Percentiles rank a stretch among this genome's conserved stretches.
Evolutionary conservation across 2,113 vertebrate species (phyloP).

Genomic region (Terrapene triunguis): DNA sequence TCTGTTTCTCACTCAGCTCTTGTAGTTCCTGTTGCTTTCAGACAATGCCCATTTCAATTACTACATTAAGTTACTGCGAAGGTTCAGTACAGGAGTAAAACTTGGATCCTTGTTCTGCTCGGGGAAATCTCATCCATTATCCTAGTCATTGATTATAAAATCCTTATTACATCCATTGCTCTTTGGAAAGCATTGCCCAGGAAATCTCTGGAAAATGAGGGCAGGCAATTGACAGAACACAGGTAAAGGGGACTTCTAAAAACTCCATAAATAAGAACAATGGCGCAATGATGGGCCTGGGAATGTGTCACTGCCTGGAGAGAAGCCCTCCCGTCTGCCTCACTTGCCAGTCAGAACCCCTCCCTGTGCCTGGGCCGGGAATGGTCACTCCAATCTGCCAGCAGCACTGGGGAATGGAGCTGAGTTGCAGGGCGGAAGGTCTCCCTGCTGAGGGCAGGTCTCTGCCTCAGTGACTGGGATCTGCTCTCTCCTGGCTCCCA

Average conservation of each 20-base stretch:
- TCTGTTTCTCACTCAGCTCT: rapidly evolving
- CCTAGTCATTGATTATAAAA: neutral
- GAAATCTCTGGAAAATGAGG: neutral
- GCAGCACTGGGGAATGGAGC: neutral
- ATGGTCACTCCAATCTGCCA: neutral
- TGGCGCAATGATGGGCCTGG: too few relatives aligned
- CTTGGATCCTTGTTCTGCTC: neutral
- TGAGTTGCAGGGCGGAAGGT: neutral
- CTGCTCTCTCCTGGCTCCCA: neutral
- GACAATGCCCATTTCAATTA: neutral
- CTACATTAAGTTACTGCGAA: neutral
- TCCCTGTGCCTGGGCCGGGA: neutral
- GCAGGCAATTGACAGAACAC: too few relatives aligned
- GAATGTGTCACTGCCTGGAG: neutral
- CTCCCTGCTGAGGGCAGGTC: neutral
- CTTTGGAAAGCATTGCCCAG: rapidly evolving
- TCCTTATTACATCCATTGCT: neutral
- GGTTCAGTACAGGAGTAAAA: neutral
- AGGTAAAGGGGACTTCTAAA: too few relatives aligned
- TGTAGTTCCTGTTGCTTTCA: rapidly evolving
- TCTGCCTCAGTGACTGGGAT: neutral
- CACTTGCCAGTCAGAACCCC: neutral
- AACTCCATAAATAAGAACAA: too few relatives aligned
- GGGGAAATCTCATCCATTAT: neutral
- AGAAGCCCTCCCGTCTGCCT: neutral